Evolutionary conservation across 2,113 vertebrate species (phyloP).

Genomic region (Suricata suricatta): DNA sequence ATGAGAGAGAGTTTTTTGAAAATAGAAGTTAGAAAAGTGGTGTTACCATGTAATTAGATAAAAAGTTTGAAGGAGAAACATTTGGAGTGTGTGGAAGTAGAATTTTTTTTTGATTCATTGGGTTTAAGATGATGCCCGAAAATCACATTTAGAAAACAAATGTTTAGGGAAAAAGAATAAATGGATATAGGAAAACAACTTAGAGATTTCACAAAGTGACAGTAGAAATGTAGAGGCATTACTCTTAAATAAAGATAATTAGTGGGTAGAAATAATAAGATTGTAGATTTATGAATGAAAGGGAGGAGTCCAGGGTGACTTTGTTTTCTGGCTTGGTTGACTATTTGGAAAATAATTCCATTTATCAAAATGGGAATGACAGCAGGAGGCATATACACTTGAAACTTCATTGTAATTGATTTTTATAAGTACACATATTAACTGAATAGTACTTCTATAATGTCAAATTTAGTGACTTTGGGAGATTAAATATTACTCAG

Average conservation of each 20-base stretch:
- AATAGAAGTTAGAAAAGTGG: not conserved
- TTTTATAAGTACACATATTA: slow-evolving; percentile 15
- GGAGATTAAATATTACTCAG: not conserved
- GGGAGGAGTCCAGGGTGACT: not conserved
- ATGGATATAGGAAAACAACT: not conserved
- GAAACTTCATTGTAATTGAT: not conserved
- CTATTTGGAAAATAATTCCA: not conserved
- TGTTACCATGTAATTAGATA: not conserved
- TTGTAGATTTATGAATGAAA: not conserved
- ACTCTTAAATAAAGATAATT: too few species aligned
- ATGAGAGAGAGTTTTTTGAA: not conserved
- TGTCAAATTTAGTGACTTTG: not conserved
- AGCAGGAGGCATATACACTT: not conserved
- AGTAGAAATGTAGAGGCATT: not conserved
- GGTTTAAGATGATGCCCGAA: not conserved
- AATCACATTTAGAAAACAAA: not conserved
- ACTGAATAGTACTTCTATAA: not conserved
- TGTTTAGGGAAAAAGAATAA: not conserved
- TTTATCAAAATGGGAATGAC: not conserved
- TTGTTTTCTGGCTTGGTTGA: not conserved
- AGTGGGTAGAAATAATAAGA: not conserved
- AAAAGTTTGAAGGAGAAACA: not conserved
- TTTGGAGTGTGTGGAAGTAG: not conserved
- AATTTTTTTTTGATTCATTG: not conserved
- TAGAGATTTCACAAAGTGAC: not conserved